Evolutionary conservation across 2,113 vertebrate species (phyloP).

Genomic region (Rhizomys pruinosus): DNA sequence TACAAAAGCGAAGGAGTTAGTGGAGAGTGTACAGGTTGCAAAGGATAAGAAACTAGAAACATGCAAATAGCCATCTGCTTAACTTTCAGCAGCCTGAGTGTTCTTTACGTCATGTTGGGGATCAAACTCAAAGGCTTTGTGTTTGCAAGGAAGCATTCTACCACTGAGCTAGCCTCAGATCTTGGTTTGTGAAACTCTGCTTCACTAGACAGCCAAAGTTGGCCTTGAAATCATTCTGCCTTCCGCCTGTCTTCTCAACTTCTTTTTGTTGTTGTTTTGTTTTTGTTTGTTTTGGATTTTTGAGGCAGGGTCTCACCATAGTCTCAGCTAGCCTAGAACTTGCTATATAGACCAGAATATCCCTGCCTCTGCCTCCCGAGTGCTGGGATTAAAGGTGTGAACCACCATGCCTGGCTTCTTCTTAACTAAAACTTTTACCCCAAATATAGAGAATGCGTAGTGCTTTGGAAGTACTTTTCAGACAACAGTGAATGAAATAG

Average conservation of each 20-base stretch:
- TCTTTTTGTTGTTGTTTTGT: too few relatives aligned
- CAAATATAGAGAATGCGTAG: not conserved
- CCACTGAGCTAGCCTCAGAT: not conserved
- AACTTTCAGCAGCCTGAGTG: not conserved
- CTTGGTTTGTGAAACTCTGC: not conserved
- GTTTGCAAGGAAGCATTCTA: too few relatives aligned
- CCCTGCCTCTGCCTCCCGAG: too few relatives aligned
- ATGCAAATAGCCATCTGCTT: not conserved
- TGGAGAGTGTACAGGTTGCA: not conserved
- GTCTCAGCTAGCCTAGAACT: too few relatives aligned
- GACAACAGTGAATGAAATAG: not conserved
- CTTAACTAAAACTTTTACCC: constrained; percentile 9
- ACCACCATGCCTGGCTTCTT: not conserved
- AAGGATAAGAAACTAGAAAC: constrained; percentile 24
- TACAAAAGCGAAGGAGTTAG: not conserved
- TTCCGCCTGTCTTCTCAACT: not conserved
- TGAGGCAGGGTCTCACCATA: too few relatives aligned
- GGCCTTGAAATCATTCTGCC: not conserved
- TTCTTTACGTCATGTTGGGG: not conserved
- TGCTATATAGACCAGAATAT: too few relatives aligned
- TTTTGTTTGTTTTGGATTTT: too few relatives aligned
- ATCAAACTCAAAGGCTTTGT: not conserved
- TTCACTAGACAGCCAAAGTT: not conserved
- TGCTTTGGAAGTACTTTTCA: not conserved
- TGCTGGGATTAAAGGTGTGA: too few relatives aligned